These are phyloP conservation scores for Cataglyphis cursor DNA, from an alignment of 2,888 invertebrate species.

Conservation along the genomic window DNA sequence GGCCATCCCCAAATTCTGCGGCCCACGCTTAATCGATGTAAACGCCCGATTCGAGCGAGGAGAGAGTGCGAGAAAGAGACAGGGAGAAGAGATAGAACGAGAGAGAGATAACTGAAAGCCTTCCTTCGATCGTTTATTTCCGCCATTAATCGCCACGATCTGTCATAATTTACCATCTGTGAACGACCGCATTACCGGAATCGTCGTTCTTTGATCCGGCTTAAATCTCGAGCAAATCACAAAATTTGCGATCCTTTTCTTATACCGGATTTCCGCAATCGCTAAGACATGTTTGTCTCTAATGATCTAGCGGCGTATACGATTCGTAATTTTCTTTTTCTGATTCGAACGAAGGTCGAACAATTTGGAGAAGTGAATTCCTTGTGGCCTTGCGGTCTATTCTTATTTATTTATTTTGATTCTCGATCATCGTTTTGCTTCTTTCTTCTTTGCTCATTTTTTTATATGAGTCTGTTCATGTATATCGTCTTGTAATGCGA, in stretches of 20 bases:
- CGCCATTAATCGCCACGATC: constrained; percentile 55
- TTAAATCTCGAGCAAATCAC: constrained; percentile 14
- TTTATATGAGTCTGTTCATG: not conserved
- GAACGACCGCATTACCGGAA: constrained; percentile 26
- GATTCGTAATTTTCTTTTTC: not conserved
- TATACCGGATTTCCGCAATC: constrained; percentile 15
- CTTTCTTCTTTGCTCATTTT: not conserved
- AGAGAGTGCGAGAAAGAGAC: not conserved
- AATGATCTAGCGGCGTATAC: not conserved
- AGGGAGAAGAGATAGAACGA: not conserved
- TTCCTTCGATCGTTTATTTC: constrained; percentile 46
- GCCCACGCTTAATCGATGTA: constrained; percentile 77
- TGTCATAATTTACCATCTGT: constrained; percentile 48
- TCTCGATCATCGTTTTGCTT: not conserved
- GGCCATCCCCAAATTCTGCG: constrained; percentile 74
- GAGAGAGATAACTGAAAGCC: constrained; percentile 18
- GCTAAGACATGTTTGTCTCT: not conserved
- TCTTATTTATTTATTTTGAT: not conserved
- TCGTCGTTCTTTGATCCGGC: constrained; percentile 33
- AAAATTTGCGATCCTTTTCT: constrained; percentile 38
- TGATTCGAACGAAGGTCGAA: not conserved
- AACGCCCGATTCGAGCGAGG: constrained; percentile 70
- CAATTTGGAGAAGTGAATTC: not conserved
- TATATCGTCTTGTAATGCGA: not conserved
- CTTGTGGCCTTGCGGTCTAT: not conserved